These are phyloP conservation scores for Rhincodon typus DNA, from an alignment of 2,797 vertebrate genomes.

Conservation along the genomic window DNA sequence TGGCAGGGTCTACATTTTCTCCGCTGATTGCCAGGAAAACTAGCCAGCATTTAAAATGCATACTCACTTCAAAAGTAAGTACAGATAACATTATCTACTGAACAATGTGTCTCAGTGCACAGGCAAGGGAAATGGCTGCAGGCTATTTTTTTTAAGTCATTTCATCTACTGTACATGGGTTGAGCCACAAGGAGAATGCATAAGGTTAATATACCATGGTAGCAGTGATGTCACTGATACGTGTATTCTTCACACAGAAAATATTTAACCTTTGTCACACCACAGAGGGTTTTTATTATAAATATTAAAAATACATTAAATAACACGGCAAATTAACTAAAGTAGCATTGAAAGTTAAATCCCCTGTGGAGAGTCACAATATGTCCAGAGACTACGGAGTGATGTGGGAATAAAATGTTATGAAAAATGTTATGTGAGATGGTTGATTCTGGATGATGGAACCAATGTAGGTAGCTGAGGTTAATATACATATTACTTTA, in stretches of 20 bases:
- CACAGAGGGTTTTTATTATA: slow-evolving; percentile 36
- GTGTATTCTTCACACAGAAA: slow-evolving; percentile 17
- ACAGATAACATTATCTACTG: neutral
- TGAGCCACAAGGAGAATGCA: neutral
- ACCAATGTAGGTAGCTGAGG: too few species aligned
- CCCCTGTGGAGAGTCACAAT: slow-evolving; percentile 2
- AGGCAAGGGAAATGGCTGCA: neutral
- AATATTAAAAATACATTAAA: slow-evolving; percentile 38
- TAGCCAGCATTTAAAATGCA: neutral
- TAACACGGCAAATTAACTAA: slow-evolving; percentile 11
- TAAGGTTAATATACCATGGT: neutral
- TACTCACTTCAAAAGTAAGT: neutral
- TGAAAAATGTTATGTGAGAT: slow-evolving; percentile 37
- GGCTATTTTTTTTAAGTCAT: neutral
- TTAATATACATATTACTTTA: too few species aligned
- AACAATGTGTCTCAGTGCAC: slow-evolving; percentile 1
- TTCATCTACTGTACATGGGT: neutral
- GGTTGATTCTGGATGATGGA: too few species aligned
- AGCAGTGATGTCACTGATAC: slow-evolving; percentile 10
- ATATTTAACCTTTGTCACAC: slow-evolving; percentile 28
- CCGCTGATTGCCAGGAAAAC: neutral
- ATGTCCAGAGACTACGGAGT: neutral
- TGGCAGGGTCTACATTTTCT: neutral
- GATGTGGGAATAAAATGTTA: slow-evolving; percentile 19
- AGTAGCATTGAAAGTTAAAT: neutral